Percentiles rank a stretch among this genome's conserved stretches.
phyloP scores from a whole-genome alignment of 2,888 invertebrate species.

The Brenthis ino region DNA sequence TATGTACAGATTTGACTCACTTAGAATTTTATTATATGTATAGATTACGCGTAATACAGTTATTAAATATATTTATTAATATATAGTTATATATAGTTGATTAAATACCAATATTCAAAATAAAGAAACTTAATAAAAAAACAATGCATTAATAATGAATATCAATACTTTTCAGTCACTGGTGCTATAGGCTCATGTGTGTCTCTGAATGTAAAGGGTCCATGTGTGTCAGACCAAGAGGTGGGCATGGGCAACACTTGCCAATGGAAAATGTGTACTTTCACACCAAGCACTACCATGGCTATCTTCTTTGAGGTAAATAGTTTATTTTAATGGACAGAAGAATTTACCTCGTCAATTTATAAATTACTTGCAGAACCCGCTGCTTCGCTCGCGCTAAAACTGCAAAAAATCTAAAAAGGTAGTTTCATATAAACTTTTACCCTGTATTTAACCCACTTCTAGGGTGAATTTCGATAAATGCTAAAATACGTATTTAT shows the following conservation, averaged over 20 bases:
- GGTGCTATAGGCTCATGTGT: constrained; percentile 99
- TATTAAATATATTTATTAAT: too few relatives aligned
- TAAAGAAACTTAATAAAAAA: not conserved
- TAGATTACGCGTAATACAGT: too few relatives aligned
- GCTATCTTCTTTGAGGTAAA: constrained; percentile 95
- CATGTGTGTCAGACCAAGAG: constrained; percentile 97
- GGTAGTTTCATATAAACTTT: too few relatives aligned
- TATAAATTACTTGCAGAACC: too few relatives aligned
- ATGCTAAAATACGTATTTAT: too few relatives aligned
- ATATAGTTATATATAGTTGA: too few relatives aligned
- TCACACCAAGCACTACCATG: constrained; percentile 95
- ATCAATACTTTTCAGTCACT: constrained; percentile 80
- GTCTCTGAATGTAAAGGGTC: constrained; percentile 94
- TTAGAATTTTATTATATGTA: too few relatives aligned
- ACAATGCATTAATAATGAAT: not conserved
- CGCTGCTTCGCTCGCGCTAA: too few relatives aligned
- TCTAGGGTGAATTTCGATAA: too few relatives aligned
- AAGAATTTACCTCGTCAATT: not conserved
- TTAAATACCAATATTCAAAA: not conserved
- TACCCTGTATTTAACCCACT: too few relatives aligned
- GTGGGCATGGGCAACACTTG: constrained; percentile 98
- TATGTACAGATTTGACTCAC: too few relatives aligned
- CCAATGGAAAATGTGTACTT: constrained; percentile 98
- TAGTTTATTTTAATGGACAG: not conserved
- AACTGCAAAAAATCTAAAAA: too few relatives aligned